Percentiles rank a stretch among this genome's conserved stretches.
Evolutionary conservation across 2,113 vertebrate species (phyloP).

Genomic region (Prionailurus viverrinus): DNA sequence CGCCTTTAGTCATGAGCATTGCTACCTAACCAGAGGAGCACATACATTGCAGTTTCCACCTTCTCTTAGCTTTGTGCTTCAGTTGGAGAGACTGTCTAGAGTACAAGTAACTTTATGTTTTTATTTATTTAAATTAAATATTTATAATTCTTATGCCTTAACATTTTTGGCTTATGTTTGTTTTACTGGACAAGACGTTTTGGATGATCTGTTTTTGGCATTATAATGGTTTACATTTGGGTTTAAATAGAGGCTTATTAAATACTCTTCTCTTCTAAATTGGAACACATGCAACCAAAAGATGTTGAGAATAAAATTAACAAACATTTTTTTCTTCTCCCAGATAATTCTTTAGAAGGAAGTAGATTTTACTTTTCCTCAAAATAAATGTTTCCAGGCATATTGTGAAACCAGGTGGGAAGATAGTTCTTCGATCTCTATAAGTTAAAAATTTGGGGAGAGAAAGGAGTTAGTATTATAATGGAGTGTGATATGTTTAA

Average conservation of each 20-base stretch:
- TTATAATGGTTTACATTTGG: not conserved
- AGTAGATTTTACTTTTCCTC: conserved; percentile 28
- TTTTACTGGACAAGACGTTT: not conserved
- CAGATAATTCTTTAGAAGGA: conserved; percentile 3
- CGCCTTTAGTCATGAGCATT: not conserved
- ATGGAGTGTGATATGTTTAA: not conserved
- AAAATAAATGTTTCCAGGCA: conserved; percentile 43
- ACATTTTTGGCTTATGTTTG: not conserved
- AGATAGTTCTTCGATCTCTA: not conserved
- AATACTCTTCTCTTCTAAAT: not conserved
- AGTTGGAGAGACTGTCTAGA: not conserved
- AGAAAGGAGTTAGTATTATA: not conserved
- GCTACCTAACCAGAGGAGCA: not conserved
- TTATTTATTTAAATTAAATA: conserved; percentile 4
- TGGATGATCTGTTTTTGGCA: conserved; percentile 20
- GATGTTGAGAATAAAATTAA: not conserved
- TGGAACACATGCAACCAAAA: not conserved
- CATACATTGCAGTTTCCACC: not conserved
- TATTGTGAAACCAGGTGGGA: not conserved
- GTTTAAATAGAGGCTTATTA: conserved; percentile 44
- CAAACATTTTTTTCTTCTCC: not conserved
- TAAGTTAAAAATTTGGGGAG: conserved; percentile 1
- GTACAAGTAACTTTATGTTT: not conserved
- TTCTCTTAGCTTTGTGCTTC: not conserved
- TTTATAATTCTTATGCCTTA: not conserved